Evolutionary conservation across 1,140 invertebrate species (phyloP).

Genomic region (Caenorhabditis briggsae): DNA sequence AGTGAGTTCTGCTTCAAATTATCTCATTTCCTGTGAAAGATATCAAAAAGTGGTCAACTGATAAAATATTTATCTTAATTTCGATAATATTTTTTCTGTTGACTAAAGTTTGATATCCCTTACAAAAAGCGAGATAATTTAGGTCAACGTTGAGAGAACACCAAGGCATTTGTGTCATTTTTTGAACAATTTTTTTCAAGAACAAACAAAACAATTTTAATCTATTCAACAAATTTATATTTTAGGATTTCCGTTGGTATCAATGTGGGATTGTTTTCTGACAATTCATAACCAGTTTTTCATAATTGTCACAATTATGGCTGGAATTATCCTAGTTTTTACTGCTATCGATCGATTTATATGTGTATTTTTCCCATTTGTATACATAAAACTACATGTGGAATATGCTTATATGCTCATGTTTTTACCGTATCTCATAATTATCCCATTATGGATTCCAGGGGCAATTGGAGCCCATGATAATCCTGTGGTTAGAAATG

Average conservation of each 20-base stretch:
- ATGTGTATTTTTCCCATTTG: slow-evolving; percentile 27
- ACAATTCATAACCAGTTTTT: slow-evolving; percentile 44
- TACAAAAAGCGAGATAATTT: too few relatives aligned
- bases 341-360: slow-evolving; percentile 43
- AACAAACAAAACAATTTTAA: too few relatives aligned
- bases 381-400: slow-evolving; percentile 9
- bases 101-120: too few relatives aligned
- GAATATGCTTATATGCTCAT: slow-evolving; percentile 43
- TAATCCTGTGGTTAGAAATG: background rate
- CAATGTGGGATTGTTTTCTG: slow-evolving; percentile 39
- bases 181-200: background rate
- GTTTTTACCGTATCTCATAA: slow-evolving; percentile 24
- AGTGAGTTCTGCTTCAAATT: background rate
- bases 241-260: slow-evolving; percentile 29
- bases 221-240: too few relatives aligned
- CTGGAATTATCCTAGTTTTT: slow-evolving; percentile 40
- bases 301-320: slow-evolving; percentile 39
- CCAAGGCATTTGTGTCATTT: too few relatives aligned
- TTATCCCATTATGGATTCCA: slow-evolving; percentile 22
- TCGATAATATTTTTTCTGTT: too few relatives aligned
- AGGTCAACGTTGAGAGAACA: too few relatives aligned
- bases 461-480: slow-evolving; percentile 18
- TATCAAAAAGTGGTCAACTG: too few relatives aligned
- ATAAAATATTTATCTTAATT: too few relatives aligned
- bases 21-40: too few relatives aligned